Conservation (phyloP, 2,113 vertebrate species). For the Lepisosteus oculatus region DNA sequence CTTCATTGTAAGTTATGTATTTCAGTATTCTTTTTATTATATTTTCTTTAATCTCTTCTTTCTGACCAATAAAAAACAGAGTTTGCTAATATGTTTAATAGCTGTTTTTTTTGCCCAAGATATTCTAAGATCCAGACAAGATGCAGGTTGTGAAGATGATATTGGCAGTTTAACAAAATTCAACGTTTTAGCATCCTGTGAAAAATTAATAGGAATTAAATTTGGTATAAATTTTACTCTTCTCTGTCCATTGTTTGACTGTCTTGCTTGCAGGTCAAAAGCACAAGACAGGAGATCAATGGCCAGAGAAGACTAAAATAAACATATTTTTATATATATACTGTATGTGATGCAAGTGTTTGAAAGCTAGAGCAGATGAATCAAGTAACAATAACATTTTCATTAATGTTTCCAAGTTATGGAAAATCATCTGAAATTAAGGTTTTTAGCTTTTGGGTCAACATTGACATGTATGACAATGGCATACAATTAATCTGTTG, state of each 20-base stretch:
- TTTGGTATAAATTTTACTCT: constrained; percentile 37
- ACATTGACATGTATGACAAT: constrained; percentile 62
- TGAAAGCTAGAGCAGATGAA: constrained; percentile 61
- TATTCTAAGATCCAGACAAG: no score
- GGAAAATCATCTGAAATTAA: constrained; percentile 70
- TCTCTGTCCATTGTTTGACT: constrained; percentile 44
- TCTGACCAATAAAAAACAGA: no score
- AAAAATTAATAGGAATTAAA: constrained; percentile 27
- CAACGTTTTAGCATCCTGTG: not conserved
- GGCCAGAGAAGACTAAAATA: no score
- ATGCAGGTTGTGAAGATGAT: no score
- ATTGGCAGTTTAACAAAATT: no score
- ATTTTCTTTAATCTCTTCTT: no score
- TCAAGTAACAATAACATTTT: constrained; percentile 54
- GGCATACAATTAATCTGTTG: constrained; percentile 31
- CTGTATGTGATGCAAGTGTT: constrained; percentile 54
- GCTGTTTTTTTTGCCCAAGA: no score
- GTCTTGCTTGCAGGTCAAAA: constrained; percentile 54
- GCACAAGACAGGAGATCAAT: constrained; percentile 68
- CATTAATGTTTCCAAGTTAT: constrained; percentile 64
- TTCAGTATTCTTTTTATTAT: no score
- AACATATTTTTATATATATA: no score
- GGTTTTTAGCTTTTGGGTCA: constrained; percentile 63
- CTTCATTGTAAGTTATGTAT: no score
- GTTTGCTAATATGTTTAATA: no score